These are phyloP conservation scores for Platypus cylindrus DNA, from an alignment of 2,888 invertebrate genomes.

Conservation along the genomic window DNA sequence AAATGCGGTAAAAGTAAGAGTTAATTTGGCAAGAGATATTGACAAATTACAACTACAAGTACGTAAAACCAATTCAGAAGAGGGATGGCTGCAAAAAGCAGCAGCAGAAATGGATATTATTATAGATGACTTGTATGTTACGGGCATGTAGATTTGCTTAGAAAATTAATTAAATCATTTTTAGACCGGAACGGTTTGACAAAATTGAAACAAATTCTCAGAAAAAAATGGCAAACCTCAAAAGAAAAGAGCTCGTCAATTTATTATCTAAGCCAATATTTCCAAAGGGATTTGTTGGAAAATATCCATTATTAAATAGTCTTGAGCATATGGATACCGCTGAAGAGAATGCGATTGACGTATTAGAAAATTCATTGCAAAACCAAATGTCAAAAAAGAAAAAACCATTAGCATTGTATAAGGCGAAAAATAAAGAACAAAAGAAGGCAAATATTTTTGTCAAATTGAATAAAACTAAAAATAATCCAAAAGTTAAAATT, in stretches of 20 bases:
- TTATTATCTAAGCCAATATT: slow-evolving; percentile 49
- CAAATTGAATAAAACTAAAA: slow-evolving; percentile 12
- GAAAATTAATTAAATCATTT: background rate
- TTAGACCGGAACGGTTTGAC: background rate
- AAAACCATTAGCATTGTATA: slow-evolving; percentile 24
- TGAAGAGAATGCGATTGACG: slow-evolving; percentile 39
- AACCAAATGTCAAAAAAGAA: slow-evolving; percentile 16
- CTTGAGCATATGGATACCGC: slow-evolving; percentile 13
- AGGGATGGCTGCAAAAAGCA: slow-evolving; percentile 76
- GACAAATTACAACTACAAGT: slow-evolving; percentile 61
- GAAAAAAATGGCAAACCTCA: slow-evolving; percentile 35
- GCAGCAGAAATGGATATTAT: slow-evolving; percentile 88
- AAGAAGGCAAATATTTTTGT: slow-evolving; percentile 7
- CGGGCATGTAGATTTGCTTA: slow-evolving; percentile 40
- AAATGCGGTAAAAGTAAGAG: slow-evolving; percentile 53
- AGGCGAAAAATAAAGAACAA: slow-evolving; percentile 18
- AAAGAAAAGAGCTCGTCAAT: slow-evolving; percentile 39
- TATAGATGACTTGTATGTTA: too few relatives aligned
- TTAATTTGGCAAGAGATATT: slow-evolving; percentile 64
- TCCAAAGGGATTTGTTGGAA: slow-evolving; percentile 55
- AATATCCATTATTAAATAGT: slow-evolving; percentile 39
- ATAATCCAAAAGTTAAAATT: too few relatives aligned
- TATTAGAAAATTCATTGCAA: slow-evolving; percentile 41
- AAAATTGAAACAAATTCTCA: slow-evolving; percentile 17
- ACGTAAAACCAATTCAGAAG: slow-evolving; percentile 50